Evolutionary conservation across 1,140 invertebrate genomes (phyloP), one percentile per base, ranked within the genome.

Genomic region (Drosophila athabasca): DNA sequence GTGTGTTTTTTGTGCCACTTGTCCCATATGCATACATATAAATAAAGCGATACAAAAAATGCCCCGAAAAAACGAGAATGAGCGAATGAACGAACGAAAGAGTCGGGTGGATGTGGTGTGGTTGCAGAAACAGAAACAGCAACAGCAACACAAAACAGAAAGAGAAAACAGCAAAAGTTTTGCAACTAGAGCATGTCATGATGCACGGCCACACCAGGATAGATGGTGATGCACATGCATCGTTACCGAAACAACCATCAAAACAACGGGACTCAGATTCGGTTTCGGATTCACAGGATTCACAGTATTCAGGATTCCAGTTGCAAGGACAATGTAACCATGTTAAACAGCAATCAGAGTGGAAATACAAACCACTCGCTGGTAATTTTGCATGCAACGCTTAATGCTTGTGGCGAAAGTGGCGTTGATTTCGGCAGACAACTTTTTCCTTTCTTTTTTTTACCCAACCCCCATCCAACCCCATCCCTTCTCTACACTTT

Each of bases 301-400:
- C 35, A n/a, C n/a, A n/a, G n/a, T n/a, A 57, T 69, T 70, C 44
- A 29, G 49, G 11, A 39, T 39, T 13, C 35, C 35, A 39, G 78
- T 77, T 77, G 73, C 83, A 89, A 88, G 83, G 83, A 88, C 83
- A 88, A 89, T 89, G 72, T 89, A 88, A 88, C 83, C 84, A 89
- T 88, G 83, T 88, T 88, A 89, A 88, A 89, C 84, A 88, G 78
- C 83, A 88, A 88, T 89, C 79, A 89, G 83, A 88, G 84, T 88
- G 83, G 83, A 88, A 88, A 88, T 88, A 83, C 83, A 87, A 87
- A 83, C 83, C 84, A 88, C 83, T 88, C 66, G 82, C 66, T 87
- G 82, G 84, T 89, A 88, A 88, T 88, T 88, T 89, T 88, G 83
- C 83, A 88, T 88, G 83, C 83, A 88, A 83, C 84, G 76, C 79